A percentile compares a stretch with the other conserved stretches of the same genome.
Conservation (phyloP, 92 coral and sea anemone genomes). For the Hydrozoanthus gracilis region DNA sequence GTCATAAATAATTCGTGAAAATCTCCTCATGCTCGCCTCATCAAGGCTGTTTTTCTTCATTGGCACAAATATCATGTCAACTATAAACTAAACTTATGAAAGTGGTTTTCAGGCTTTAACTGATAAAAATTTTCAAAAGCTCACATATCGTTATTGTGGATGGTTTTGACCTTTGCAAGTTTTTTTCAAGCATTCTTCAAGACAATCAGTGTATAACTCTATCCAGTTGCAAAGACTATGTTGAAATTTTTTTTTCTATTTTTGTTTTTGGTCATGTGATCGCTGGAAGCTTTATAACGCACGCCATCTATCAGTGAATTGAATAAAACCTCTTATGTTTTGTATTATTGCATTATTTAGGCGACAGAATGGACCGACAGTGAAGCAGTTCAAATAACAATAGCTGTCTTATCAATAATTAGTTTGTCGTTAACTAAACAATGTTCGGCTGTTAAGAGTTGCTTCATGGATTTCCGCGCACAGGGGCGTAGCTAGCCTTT, state of each 20-base stretch:
- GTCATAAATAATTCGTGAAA: slow-evolving; percentile 21
- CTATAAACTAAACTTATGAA: slow-evolving; percentile 30
- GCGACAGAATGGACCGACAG: slow-evolving; percentile 8
- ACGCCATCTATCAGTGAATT: slow-evolving; percentile 25
- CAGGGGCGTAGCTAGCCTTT: no score
- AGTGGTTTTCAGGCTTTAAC: slow-evolving; percentile 23
- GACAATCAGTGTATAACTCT: slow-evolving; percentile 36
- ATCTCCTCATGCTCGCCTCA: slow-evolving; percentile 17
- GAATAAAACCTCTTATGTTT: slow-evolving; percentile 17
- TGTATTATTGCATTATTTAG: slow-evolving; percentile 13
- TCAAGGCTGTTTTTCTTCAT: slow-evolving; percentile 28
- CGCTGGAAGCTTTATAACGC: slow-evolving; percentile 29
- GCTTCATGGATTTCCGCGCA: slow-evolving; percentile 24
- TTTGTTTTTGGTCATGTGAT: slow-evolving; percentile 30
- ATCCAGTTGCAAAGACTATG: slow-evolving; percentile 21
- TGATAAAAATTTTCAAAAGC: not conserved
- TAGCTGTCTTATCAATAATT: no score
- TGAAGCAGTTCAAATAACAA: slow-evolving; percentile 37
- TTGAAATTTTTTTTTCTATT: slow-evolving; percentile 19
- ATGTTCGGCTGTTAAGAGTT: slow-evolving; percentile 36
- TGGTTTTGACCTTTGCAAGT: slow-evolving; percentile 22
- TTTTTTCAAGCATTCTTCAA: not conserved
- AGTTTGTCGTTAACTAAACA: slow-evolving; percentile 24
- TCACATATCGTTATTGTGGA: not conserved
- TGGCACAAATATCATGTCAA: slow-evolving; percentile 19